Evolutionary conservation across 1,140 invertebrate species (phyloP), one percentile per base, ranked within the genome.

Genomic region (Aphelinus certus): DNA sequence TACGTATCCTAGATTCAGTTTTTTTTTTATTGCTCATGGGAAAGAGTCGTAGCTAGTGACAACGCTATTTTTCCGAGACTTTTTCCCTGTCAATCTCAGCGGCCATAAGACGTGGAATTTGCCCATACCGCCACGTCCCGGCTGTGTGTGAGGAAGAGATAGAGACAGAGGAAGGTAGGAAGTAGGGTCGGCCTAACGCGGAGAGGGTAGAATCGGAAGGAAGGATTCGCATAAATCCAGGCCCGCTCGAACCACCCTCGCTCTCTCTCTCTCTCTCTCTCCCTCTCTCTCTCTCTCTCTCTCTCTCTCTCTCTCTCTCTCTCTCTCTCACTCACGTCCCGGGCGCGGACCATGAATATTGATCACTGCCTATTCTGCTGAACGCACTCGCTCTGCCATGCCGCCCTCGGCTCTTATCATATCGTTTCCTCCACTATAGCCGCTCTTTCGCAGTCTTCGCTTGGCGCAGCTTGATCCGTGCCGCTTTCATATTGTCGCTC

Each of bases 151-250:
- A 55, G 51, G 48, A 26, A 58, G 48, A 48, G 53, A 53, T 43
- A 53, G 42, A 55, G 58, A 56, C 3, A 58, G 55, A 48, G 53
- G 9, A 9, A 53, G 51, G 9, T 4, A 53, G 51, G 9, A 9
- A 53, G 26, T 26, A 26, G 26, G 26, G 26, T 26, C 26, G 26
- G 26, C 26, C 26, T 26, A 26, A 26, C 26, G 26, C 26, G 26
- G 51, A 53, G 75, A 75, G 72, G 78, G 77, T 75, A 63, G 73
- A 82, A 79, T 81, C 80, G 84, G 84, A 84, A 85, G 85, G 81
- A 86, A 85, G 82, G 82, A 85, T 85, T 86, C 85, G 81, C 81
- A 84, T 86, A 86, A 86, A 86, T 86, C 81, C 84, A 84, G 80
- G 81, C 81, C 78, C 73, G 76, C 70, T 66, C 70, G 77, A 79